Percentiles rank a stretch among this genome's conserved stretches.
These are phyloP conservation scores for Octonoba sinensis DNA, from an alignment of 2,888 invertebrate species.

Conservation along the genomic window DNA sequence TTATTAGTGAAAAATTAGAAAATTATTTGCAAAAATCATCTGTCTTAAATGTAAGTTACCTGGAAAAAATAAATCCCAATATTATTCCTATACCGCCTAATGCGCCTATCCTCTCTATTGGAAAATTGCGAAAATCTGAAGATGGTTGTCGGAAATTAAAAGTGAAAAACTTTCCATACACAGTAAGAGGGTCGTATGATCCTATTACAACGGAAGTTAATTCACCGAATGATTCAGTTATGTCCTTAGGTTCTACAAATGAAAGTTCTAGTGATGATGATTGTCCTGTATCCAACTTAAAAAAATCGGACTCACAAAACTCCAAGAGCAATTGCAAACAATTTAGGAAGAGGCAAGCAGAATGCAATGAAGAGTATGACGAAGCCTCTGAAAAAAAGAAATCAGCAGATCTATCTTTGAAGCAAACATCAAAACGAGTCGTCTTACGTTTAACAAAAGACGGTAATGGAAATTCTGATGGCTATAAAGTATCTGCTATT, in stretches of 20 bases:
- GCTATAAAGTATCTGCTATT: conserved; percentile 44
- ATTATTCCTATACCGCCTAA: conserved; percentile 33
- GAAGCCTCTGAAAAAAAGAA: conserved; percentile 17
- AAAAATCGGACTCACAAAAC: background rate
- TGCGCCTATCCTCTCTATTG: conserved; percentile 45
- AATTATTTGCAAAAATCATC: conserved; percentile 37
- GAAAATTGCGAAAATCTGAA: conserved; percentile 42
- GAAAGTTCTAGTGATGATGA: conserved; percentile 47
- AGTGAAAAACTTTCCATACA: background rate
- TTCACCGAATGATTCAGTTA: conserved; percentile 13
- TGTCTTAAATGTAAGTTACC: conserved; percentile 27
- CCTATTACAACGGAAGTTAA: background rate
- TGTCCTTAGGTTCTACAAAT: conserved; percentile 21
- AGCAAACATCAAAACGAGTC: conserved; percentile 16
- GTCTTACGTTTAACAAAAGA: conserved; percentile 47
- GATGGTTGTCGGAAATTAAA: background rate
- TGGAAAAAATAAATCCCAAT: conserved; percentile 56
- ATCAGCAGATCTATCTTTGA: conserved; percentile 5
- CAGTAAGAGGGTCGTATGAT: background rate
- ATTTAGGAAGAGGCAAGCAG: background rate
- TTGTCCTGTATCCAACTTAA: conserved; percentile 37
- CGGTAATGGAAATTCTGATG: conserved; percentile 24
- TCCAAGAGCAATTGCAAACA: background rate
- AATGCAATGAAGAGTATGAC: background rate
- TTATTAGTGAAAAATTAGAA: conserved; percentile 56